Conservation (phyloP, 2,888 invertebrate species). For the Tupiocoris notatus region DNA sequence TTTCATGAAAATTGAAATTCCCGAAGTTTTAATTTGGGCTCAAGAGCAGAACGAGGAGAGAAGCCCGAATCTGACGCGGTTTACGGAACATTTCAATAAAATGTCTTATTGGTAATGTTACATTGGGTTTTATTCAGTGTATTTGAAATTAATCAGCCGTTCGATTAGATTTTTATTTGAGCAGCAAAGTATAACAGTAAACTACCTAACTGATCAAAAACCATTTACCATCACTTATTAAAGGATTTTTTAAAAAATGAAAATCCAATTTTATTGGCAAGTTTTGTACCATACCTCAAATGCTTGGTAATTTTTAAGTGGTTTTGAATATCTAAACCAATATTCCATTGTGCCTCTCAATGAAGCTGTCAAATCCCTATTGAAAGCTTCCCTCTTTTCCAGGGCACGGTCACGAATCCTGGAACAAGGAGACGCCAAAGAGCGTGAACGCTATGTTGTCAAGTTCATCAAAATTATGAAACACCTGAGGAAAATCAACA, state of each 20-base stretch:
- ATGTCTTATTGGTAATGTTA: conserved; percentile 87
- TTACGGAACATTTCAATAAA: conserved; percentile 99
- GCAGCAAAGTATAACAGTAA: no score
- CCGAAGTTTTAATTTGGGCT: conserved; percentile 96
- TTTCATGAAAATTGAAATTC: conserved; percentile 94
- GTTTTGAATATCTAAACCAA: no score
- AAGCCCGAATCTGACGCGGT: conserved; percentile 92
- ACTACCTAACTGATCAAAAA: neutral
- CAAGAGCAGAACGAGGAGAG: conserved; percentile 96
- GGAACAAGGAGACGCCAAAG: conserved; percentile 87
- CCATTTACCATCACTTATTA: neutral
- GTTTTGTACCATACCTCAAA: no score
- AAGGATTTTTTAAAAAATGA: neutral
- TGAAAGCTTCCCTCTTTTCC: conserved; percentile 44
- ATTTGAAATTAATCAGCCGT: neutral
- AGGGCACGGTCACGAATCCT: conserved; percentile 89
- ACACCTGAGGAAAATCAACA: conserved; percentile 92
- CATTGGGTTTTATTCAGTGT: neutral
- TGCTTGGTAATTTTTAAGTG: no score
- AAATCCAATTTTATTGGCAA: no score
- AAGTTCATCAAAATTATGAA: conserved; percentile 99
- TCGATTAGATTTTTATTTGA: no score
- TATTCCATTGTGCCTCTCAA: no score
- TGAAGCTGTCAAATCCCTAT: no score
- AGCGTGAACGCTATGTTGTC: conserved; percentile 89